Base-by-base conservation (phyloP, 2,113 vertebrate genomes). In the Regulus satrapa region DNA sequence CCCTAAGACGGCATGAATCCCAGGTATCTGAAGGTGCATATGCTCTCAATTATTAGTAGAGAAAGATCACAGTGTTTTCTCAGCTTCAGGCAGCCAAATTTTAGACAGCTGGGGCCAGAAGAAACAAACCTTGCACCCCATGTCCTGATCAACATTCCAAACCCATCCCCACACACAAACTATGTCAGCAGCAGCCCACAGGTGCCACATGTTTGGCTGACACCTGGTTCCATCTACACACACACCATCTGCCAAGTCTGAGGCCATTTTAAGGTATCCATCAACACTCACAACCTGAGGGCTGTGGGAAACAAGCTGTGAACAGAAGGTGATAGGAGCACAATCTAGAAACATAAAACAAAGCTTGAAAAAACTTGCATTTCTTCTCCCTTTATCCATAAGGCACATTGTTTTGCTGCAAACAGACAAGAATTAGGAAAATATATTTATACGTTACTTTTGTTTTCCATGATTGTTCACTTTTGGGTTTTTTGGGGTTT, bases 101-200 rank as follows among this genome's bases (percentile, higher is more conserved):
- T 38, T 52, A 48, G 28, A 51, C 12, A 64, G 36, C 24, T 80
- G 63, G 61, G 12, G 36, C 24, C 29, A 48, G 54, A 80, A 88
- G 43, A 82, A 76, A 51, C 10, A 51, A 64, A 63, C 34, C 54
- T 23, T 1, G 1, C 17, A 48, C 5, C 2, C 23, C 0, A 0
- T 24, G 61, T 31, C 26, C 61, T 32, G 52, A 23, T 59, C 32
- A 34, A 18, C 7, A 4, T 25, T 26, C 43, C 0, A 0, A n/a
- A 48, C 8, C 16, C 55, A 16, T 12, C 23, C 31, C 18, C 13
- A 16, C 38, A 46, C 58, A 82, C 31, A 31, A 21, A 31, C 6
- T 17, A 9, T 2, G 4, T 38, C 24, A 59, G 64, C 1, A 2
- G 29, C 49, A 80, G 31, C 25, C 56, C 3, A 1, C 0, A 1